Evolutionary conservation across 2,888 invertebrate species (phyloP), one percentile per base, ranked within the genome.

Genomic region (Halictus ligatus): DNA sequence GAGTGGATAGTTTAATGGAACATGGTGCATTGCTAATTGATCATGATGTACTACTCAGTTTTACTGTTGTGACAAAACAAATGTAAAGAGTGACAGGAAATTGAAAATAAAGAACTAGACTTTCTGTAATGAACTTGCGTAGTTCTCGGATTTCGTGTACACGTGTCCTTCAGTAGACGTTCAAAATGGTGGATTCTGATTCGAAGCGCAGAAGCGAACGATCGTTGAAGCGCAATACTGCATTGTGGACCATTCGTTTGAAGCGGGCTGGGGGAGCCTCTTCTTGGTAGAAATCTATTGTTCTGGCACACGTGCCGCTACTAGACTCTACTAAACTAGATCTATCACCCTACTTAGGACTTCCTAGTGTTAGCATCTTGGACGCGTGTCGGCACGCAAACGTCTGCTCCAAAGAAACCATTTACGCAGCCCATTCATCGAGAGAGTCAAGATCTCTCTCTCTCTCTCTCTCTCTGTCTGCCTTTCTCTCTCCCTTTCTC

Each of bases 311-410:
- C 64, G 64, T 5, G 64, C 29, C 64, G 64, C 64, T 18, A 69
- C 67, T 69, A 18, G 67, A 40, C 67, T 69, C 67, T 69, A 40
- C 35, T 69, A 69, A 69, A 69, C 67, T 40, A 69, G 40, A 69
- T 69, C 67, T 40, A 40, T 69, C 67, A 69, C 67, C 40, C 67
- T 69, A 69, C 67, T 69, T 69, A 69, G 67, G 40, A 40, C 67
- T 69, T 69, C 67, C 67, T 69, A 69, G 35, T 8, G 40, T 69
- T 69, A 18, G 40, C 67, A 69, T 40, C 67, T 69, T 69, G 67
- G 35, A 69, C 67, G 67, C 67, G 67, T 69, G 67, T 69, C 67
- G 67, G 67, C 67, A 69, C 67, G 67, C 67, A 40, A 69, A 40
- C 15, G 67, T 40, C 64, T 29, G 64, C 29, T 69, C 18, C 67